phyloP scores from a whole-genome alignment of 1,140 invertebrate genomes.

The Ceratoteleas bidentatus region DNA sequence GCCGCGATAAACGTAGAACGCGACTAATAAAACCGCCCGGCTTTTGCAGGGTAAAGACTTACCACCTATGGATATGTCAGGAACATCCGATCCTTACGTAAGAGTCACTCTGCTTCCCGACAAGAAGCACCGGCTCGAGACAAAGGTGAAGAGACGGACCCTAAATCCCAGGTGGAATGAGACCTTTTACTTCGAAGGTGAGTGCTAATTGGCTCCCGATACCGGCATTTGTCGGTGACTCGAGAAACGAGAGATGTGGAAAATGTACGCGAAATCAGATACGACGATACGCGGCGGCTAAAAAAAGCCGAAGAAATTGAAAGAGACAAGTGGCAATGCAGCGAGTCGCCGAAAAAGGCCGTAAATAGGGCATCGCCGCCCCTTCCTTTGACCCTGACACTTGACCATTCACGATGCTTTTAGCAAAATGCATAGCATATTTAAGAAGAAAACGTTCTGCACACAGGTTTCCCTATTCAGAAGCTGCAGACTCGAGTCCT shows the following conservation, averaged over 20 bases:
- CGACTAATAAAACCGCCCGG: not conserved
- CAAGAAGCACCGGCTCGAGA: conserved; percentile 97
- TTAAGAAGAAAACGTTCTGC: conserved; percentile 57
- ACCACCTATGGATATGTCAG: conserved; percentile 96
- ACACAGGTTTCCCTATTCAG: conserved; percentile 92
- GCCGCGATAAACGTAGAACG: not conserved
- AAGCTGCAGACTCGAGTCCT: conserved; percentile 95
- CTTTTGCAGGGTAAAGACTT: conserved; percentile 91
- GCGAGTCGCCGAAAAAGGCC: conserved; percentile 44
- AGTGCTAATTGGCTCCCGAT: conserved; percentile 49
- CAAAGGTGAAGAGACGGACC: conserved; percentile 97
- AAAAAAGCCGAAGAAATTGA: conserved; percentile 22
- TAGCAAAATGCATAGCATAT: conserved; percentile 62
- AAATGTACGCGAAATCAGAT: conserved; percentile 14
- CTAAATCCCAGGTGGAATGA: conserved; percentile 99
- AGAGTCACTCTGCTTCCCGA: conserved; percentile 96
- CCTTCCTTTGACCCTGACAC: conserved; percentile 63
- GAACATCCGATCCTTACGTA: conserved; percentile 96
- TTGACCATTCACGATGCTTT: conserved; percentile 66
- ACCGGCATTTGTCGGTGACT: conserved; percentile 14
- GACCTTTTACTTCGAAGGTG: conserved; percentile 98
- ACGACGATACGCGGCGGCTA: conserved; percentile 4
- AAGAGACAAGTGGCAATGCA: conserved; percentile 43
- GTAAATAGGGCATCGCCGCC: conserved; percentile 48
- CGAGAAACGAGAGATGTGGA: not conserved